These are phyloP conservation scores for Sorex maritimensis DNA, from an alignment of 2,797 vertebrate genomes.

Conservation along the genomic window DNA sequence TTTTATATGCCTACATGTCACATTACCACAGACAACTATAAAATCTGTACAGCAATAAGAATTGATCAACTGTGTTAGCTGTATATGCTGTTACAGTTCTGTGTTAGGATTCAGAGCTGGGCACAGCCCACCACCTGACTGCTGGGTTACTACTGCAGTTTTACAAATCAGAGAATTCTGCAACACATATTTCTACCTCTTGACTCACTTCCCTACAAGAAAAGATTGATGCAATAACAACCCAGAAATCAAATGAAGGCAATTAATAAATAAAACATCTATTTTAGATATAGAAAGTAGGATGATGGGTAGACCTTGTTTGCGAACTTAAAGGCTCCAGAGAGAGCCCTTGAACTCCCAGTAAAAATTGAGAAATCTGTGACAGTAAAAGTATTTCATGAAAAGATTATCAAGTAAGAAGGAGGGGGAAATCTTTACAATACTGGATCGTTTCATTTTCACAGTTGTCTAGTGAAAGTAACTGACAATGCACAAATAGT, in stretches of 20 bases:
- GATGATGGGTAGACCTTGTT: background rate
- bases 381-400: background rate
- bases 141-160: background rate
- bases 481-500: background rate
- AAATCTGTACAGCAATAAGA: conserved; percentile 68
- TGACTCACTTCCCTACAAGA: background rate
- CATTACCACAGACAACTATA: conserved; percentile 69
- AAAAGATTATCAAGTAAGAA: background rate
- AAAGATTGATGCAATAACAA: background rate
- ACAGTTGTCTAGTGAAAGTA: conserved; percentile 56
- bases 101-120: conserved; percentile 78
- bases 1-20: conserved; percentile 12
- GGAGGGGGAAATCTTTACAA: background rate
- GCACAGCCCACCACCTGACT: background rate
- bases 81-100: conserved; percentile 56
- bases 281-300: conserved; percentile 19
- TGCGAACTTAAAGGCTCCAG: background rate
- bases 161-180: background rate
- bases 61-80: conserved; percentile 64
- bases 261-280: background rate
- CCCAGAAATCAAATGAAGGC: background rate
- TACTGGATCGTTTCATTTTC: conserved; percentile 42
- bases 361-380: conserved; percentile 13
- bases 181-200: background rate
- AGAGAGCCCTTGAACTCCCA: background rate